Base-by-base conservation (phyloP, 2,797 vertebrate species). In the Enteromius treurensis region DNA sequence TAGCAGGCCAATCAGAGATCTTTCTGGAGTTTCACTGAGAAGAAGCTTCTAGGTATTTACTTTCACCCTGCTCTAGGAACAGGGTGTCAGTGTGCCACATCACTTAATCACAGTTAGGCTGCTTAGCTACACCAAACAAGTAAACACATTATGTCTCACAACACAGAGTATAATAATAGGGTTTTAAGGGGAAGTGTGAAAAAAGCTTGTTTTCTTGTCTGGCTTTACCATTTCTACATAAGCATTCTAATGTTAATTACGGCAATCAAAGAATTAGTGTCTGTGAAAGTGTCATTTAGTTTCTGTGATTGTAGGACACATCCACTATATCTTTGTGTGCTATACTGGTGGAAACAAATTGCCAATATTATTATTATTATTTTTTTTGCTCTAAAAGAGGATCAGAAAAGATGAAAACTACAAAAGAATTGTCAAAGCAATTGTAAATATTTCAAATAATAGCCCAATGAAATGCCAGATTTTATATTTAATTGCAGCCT, bases 81-180 rank as follows among this genome's bases (percentile, higher is more conserved):
- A 68, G 10, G 40, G 4, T 34, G 60, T 26, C 19, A 19, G 17
- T 45, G 29, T 53, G 8, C 14, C 26, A 29, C 13, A 34, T 9
- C 26, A 45, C 26, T 79, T 49, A 32, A 67, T 77, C 37, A 34
- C 60, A 47, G 34, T 19, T 32, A 45, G 17, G 68, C 40, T 23
- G 5, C 42, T 81, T 81, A 64, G 26, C 29, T 65, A 81, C 32
- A 23, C 70, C 32, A 64, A 77, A 83, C 23, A 45, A 42, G 47
- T 32, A 42, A 74, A 73, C 23, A 80, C 65, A 23, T 9, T 26
- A 4, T n/a, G 68, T 14, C 2, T 71, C 37, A 62, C 4, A 29
- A 53, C 64, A 29, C 49, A n/a, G 29, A 19, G 60, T 60, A 29
- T 32, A 13, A 19, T 19, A 10, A 45, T 8, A 19, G 7, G 4